phyloP scores from a whole-genome alignment of 2,113 vertebrate species.

The Ictidomys tridecemlineatus region DNA sequence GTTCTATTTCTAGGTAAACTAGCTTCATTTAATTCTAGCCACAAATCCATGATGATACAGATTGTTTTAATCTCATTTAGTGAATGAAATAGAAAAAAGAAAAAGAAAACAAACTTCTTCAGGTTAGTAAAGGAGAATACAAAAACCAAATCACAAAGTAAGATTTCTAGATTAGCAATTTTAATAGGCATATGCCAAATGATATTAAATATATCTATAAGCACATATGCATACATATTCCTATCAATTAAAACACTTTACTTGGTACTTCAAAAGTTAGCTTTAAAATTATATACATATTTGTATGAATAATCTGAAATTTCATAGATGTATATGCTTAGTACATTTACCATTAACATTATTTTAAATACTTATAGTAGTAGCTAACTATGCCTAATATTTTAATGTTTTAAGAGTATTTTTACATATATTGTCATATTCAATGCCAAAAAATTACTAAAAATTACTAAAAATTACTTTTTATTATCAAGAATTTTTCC shows the following conservation, averaged over 20 bases:
- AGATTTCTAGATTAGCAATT: background rate
- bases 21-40: slow-evolving; percentile 1
- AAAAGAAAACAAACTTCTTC: background rate
- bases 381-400: background rate
- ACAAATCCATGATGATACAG: background rate
- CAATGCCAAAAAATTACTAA: background rate
- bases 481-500: background rate
- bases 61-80: background rate
- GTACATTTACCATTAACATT: background rate
- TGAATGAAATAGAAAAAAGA: background rate
- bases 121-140: background rate
- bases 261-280: background rate
- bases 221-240: background rate
- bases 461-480: background rate
- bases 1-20: background rate
- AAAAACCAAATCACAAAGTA: background rate
- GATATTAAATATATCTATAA: background rate
- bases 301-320: background rate
- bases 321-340: background rate
- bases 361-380: background rate
- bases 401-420: slow-evolving; percentile 38
- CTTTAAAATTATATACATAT: background rate
- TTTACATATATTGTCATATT: background rate
- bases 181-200: background rate
- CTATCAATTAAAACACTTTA: background rate